Percentiles rank a stretch among this genome's conserved stretches.
These are phyloP conservation scores for Heliconius hermathena DNA, from an alignment of 1,140 invertebrate genomes.

Conservation along the genomic window DNA sequence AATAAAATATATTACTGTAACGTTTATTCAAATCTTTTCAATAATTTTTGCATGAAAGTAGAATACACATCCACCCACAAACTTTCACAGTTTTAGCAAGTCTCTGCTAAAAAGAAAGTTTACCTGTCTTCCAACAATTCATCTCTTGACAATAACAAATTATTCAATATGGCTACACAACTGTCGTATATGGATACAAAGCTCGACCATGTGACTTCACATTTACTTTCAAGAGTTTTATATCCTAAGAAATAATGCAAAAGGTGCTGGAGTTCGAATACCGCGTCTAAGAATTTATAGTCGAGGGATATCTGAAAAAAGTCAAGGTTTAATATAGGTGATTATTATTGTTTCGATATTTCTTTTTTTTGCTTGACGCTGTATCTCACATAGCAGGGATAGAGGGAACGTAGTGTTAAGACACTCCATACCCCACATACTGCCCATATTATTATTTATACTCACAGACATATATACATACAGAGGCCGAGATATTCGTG, in stretches of 20 bases:
- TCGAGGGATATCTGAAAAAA: conserved; percentile 62
- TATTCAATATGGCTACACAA: conserved; percentile 57
- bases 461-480: too few relatives aligned
- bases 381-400: too few relatives aligned
- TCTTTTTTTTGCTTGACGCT: neutral
- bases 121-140: conserved; percentile 73
- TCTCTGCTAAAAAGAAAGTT: neutral
- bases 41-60: too few relatives aligned
- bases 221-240: conserved; percentile 41
- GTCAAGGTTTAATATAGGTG: neutral
- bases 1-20: too few relatives aligned
- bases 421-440: too few relatives aligned
- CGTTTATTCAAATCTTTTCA: too few relatives aligned
- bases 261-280: conserved; percentile 63
- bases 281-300: conserved; percentile 66
- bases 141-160: conserved; percentile 60
- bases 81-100: too few relatives aligned
- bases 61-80: too few relatives aligned
- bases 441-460: too few relatives aligned
- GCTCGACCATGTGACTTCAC: conserved; percentile 54
- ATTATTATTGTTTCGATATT: neutral
- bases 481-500: too few relatives aligned
- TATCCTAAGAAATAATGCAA: conserved; percentile 53
- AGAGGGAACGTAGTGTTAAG: too few relatives aligned
- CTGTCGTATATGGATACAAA: conserved; percentile 60